These are phyloP conservation scores for Ciona savignyi DNA, from an alignment of 23 tunicate genomes.

Conservation along the genomic window DNA sequence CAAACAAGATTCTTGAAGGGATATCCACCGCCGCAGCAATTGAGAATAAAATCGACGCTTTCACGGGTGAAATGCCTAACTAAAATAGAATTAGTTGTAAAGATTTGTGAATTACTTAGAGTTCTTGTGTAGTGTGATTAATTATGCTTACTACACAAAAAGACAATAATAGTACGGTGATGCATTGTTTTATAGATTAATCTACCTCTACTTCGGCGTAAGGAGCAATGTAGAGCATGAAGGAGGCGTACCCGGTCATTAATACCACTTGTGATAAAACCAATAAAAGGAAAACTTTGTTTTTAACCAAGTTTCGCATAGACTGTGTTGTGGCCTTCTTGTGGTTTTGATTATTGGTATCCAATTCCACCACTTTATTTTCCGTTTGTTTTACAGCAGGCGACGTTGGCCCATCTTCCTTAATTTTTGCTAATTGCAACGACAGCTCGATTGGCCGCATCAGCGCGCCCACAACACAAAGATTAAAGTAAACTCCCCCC, in stretches of 20 bases:
- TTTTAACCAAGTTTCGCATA: slow-evolving; percentile 15
- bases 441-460: slow-evolving; percentile 51
- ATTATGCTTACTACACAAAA: not conserved
- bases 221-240: slow-evolving; percentile 72
- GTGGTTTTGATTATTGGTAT: not conserved
- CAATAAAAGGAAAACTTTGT: slow-evolving; percentile 32
- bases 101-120: too few species aligned
- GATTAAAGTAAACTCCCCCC: slow-evolving; percentile 44
- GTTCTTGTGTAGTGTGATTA: too few species aligned
- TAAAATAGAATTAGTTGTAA: slow-evolving; percentile 18
- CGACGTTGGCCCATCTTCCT: not conserved
- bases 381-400: not conserved
- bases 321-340: not conserved
- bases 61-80: slow-evolving; percentile 37
- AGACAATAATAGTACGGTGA: too few species aligned
- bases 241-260: slow-evolving; percentile 51
- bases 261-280: slow-evolving; percentile 60
- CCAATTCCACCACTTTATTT: not conserved
- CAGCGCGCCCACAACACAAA: slow-evolving; percentile 49
- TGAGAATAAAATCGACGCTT: slow-evolving; percentile 62
- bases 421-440: not conserved
- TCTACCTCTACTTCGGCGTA: slow-evolving; percentile 65
- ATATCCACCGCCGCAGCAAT: slow-evolving; percentile 57
- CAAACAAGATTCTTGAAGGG: slow-evolving; percentile 51
- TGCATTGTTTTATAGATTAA: too few species aligned